phyloP scores from a whole-genome alignment of 2,113 vertebrate species.

The Festucalex cinctus region DNA sequence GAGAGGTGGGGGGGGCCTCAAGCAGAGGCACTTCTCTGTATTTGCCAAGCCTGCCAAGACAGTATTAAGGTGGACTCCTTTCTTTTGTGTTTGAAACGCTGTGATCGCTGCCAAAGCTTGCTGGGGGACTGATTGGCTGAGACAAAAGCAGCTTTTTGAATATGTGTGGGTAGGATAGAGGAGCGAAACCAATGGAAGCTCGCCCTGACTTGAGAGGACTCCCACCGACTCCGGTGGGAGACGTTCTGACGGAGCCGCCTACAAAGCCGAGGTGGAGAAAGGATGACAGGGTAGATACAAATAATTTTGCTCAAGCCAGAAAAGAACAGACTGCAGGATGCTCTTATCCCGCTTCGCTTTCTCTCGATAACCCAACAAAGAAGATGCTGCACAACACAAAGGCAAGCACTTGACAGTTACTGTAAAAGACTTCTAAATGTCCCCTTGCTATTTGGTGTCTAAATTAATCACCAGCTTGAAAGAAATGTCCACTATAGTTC shows the following conservation, averaged over 20 bases:
- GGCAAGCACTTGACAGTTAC: background rate
- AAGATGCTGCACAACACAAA: constrained; percentile 7
- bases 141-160: constrained; percentile 40
- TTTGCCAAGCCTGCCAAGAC: constrained; percentile 40
- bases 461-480: background rate
- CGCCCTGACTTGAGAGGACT: constrained; percentile 53
- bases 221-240: constrained; percentile 56
- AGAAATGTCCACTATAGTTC: background rate
- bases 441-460: background rate
- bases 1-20: constrained; percentile 5
- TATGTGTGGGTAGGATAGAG: constrained; percentile 45
- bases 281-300: background rate
- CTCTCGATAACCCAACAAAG: constrained; percentile 44
- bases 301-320: background rate
- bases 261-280: constrained; percentile 46
- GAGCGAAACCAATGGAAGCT: constrained; percentile 40
- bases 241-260: constrained; percentile 46
- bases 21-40: constrained; percentile 29
- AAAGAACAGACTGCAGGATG: background rate
- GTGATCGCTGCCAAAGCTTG: constrained; percentile 47
- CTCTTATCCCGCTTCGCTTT: constrained; percentile 21
- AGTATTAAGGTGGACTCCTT: constrained; percentile 47
- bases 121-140: constrained; percentile 35
- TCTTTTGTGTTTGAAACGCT: constrained; percentile 50
- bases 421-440: background rate